Percentiles rank a stretch among this genome's conserved stretches.
These are phyloP conservation scores for Oreochromis aureus DNA, from an alignment of 2,113 vertebrate species.

Conservation along the genomic window DNA sequence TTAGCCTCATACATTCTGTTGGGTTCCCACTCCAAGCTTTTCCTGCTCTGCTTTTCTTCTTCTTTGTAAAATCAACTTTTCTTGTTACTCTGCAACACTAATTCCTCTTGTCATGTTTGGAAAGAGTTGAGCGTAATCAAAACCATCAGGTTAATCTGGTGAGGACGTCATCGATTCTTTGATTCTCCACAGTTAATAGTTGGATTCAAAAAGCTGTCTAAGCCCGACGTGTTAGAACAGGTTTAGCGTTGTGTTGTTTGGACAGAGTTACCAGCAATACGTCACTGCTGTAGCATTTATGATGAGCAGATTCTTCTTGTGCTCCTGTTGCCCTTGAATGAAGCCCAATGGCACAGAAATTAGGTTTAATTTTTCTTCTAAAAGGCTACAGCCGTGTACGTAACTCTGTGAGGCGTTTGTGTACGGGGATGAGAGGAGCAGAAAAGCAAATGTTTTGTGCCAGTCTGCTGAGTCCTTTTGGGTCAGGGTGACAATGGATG, in stretches of 20 bases:
- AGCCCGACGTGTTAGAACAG: neutral
- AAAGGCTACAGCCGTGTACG: neutral
- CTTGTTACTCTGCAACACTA: neutral
- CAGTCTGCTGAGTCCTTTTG: constrained; percentile 28
- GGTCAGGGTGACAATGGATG: constrained; percentile 39
- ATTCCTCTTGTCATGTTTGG: neutral
- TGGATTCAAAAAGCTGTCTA: neutral
- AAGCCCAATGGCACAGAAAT: neutral
- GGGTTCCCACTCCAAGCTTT: constrained; percentile 44
- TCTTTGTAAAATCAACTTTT: constrained; percentile 4
- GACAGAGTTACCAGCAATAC: neutral
- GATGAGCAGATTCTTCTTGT: neutral
- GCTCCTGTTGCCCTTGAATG: neutral
- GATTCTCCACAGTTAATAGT: neutral
- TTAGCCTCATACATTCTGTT: constrained; percentile 68
- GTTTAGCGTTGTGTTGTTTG: neutral
- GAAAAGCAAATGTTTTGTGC: constrained; percentile 13
- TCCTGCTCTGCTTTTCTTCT: constrained; percentile 26
- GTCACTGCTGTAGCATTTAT: constrained; percentile 14
- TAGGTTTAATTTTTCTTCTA: neutral
- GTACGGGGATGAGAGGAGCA: neutral
- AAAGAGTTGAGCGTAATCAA: neutral
- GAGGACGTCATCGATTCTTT: neutral
- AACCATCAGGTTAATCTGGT: neutral
- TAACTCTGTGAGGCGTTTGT: neutral